Evolutionary conservation across 2,797 vertebrate genomes (phyloP).

Genomic region (Arrhamphus sclerolepis): DNA sequence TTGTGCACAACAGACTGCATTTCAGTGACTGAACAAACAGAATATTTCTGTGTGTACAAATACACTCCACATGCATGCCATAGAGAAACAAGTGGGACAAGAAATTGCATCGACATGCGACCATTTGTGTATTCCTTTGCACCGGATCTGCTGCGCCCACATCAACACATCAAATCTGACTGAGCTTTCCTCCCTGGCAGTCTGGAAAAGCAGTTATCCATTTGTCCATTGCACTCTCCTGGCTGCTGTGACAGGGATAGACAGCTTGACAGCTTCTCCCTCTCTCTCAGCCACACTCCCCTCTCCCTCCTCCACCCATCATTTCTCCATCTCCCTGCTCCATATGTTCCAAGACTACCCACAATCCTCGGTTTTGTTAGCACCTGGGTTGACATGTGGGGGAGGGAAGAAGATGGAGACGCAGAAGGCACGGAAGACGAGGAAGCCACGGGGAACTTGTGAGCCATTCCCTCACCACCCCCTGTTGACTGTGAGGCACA

Average conservation of each 20-base stretch:
- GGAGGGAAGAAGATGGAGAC: constrained; percentile 70
- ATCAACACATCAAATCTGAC: constrained; percentile 61
- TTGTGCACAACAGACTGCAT: constrained; percentile 51
- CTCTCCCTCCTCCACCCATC: constrained; percentile 42
- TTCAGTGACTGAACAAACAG: constrained; percentile 52
- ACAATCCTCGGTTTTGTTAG: constrained; percentile 73
- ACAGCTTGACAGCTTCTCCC: constrained; percentile 74
- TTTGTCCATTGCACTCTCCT: constrained; percentile 70
- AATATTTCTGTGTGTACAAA: constrained; percentile 45
- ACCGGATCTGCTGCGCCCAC: constrained; percentile 41
- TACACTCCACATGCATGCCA: constrained; percentile 23
- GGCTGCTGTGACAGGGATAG: constrained; percentile 76
- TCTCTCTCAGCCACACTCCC: constrained; percentile 18
- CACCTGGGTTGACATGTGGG: constrained; percentile 78
- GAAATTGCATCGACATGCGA: constrained; percentile 15
- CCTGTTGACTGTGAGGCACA: constrained; percentile 65
- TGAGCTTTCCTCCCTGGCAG: constrained; percentile 54
- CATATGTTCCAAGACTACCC: constrained; percentile 76
- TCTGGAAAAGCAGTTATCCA: constrained; percentile 75
- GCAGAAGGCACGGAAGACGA: constrained; percentile 58
- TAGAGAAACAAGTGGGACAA: constrained; percentile 21
- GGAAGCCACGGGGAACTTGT: constrained; percentile 64
- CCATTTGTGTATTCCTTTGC: constrained; percentile 45
- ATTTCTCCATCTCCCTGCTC: constrained; percentile 63
- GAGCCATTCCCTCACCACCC: constrained; percentile 60